Evolutionary conservation across 2,797 vertebrate genomes (phyloP), one percentile per base, ranked within the genome.

Genomic region (Hydrolagus colliei): DNA sequence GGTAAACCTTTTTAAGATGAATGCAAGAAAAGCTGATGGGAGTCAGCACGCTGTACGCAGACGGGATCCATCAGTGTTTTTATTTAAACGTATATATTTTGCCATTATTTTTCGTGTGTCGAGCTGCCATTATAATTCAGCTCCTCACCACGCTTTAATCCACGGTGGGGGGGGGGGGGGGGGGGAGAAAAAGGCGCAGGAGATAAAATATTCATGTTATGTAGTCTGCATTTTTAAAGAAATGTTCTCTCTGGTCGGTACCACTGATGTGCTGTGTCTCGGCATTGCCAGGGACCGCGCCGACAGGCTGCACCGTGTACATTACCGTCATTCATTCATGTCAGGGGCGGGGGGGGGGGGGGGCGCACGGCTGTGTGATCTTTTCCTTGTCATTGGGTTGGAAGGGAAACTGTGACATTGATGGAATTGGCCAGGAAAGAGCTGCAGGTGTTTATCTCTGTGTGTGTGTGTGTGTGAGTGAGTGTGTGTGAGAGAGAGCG

Each of bases 171-270:
- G 27, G 27, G 27, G 27, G 6, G 41, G 0, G 27, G 27, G 0
- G 27, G 27, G 27, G 27, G 27, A 27, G 9, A n/a, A 18, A 52
- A 84, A 84, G 79, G 79, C 68, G 79, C 79, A 84, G 79, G 32
- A 71, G 65, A 84, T 84, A 84, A 84, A 84, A 84, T 84, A 84
- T 84, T 84, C 79, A 84, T 84, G 79, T 71, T 68, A 84, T 84
- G 79, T 84, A 84, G 79, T 71, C 79, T 84, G 79, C 79, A 84
- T 84, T 84, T 84, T 84, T 84, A 84, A 84, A 84, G 79, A 84
- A 27, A 84, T 84, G 79, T 84, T 84, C 65, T 68, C 68, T 71
- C 79, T 35, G 65, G 79, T 67, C 71, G 65, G 79, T 68, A 71
- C 65, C 65, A 71, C 79, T 84, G 79, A 84, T 84, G 65, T 84